These are phyloP conservation scores for Lutjanus erythropterus DNA, from an alignment of 2,113 vertebrate species.

Conservation along the genomic window DNA sequence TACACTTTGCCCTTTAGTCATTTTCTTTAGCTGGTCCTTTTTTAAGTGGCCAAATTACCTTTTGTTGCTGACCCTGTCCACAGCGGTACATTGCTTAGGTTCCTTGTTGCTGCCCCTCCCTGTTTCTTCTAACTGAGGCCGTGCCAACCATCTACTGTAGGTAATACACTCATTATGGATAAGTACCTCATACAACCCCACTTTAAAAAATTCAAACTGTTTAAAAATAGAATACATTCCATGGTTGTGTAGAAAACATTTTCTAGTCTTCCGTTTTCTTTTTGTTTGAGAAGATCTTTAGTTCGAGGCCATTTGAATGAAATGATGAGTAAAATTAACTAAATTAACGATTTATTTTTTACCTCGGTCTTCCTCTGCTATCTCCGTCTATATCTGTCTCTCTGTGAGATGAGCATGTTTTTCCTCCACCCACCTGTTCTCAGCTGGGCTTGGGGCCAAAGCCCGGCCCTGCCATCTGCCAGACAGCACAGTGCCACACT, in stretches of 20 bases:
- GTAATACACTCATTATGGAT: too few relatives aligned
- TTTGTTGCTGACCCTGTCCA: too few relatives aligned
- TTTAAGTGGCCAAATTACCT: too few relatives aligned
- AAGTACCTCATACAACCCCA: too few relatives aligned
- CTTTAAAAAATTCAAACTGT: too few relatives aligned
- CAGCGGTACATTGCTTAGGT: too few relatives aligned
- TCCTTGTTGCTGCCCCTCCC: too few relatives aligned
- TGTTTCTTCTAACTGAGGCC: too few relatives aligned
- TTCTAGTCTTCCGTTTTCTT: not conserved
- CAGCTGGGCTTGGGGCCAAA: conserved; percentile 57
- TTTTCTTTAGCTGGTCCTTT: too few relatives aligned
- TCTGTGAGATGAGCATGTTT: conserved; percentile 56
- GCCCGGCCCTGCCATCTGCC: conserved; percentile 70
- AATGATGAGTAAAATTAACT: not conserved
- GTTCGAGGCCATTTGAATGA: not conserved
- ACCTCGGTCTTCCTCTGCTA: not conserved
- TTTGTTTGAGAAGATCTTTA: not conserved
- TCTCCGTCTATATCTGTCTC: conserved; percentile 13
- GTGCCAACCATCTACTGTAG: too few relatives aligned
- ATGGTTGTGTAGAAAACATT: not conserved
- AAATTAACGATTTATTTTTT: conserved; percentile 15
- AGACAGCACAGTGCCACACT: conserved; percentile 41
- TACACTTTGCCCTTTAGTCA: too few relatives aligned
- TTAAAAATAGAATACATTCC: not conserved
- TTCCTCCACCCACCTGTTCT: conserved; percentile 68